Conservation (phyloP, 1,140 invertebrate species). For the Riptortus pedestris region DNA sequence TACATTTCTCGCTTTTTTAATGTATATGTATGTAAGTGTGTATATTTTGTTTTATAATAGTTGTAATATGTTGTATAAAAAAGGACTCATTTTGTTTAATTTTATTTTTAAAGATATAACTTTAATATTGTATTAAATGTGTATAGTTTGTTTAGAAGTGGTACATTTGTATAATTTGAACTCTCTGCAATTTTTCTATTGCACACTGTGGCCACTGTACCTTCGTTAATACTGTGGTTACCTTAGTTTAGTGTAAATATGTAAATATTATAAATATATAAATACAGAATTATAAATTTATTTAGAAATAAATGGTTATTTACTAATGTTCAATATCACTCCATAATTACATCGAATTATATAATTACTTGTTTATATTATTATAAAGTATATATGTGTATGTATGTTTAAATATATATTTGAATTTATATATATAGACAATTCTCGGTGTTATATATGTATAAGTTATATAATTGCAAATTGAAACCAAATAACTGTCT, state of each 20-base stretch:
- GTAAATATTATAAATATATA: slow-evolving; percentile 18
- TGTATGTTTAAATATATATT: too few relatives aligned
- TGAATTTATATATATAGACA: too few relatives aligned
- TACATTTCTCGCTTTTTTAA: slow-evolving; percentile 13
- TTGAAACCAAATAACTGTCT: slow-evolving; percentile 15
- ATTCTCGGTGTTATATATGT: too few relatives aligned
- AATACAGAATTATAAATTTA: slow-evolving; percentile 10
- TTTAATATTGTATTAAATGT: slow-evolving; percentile 20
- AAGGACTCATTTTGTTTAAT: slow-evolving; percentile 17
- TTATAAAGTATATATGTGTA: too few relatives aligned
- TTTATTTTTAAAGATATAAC: slow-evolving; percentile 24
- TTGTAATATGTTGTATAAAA: slow-evolving; percentile 5
- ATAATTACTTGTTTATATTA: slow-evolving; percentile 24
- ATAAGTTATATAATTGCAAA: background rate
- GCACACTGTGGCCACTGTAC: slow-evolving; percentile 2
- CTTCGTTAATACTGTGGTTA: slow-evolving; percentile 20
- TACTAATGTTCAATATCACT: slow-evolving; percentile 23
- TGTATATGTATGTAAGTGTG: slow-evolving; percentile 12
- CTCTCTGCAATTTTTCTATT: slow-evolving; percentile 15
- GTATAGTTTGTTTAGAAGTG: slow-evolving; percentile 21
- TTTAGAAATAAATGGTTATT: slow-evolving; percentile 26
- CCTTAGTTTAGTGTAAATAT: slow-evolving; percentile 14
- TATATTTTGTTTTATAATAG: slow-evolving; percentile 13
- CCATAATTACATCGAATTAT: slow-evolving; percentile 28
- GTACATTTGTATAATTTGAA: slow-evolving; percentile 12